Conservation (phyloP, 2,888 invertebrate genomes). For the Mycalesis mineus region DNA sequence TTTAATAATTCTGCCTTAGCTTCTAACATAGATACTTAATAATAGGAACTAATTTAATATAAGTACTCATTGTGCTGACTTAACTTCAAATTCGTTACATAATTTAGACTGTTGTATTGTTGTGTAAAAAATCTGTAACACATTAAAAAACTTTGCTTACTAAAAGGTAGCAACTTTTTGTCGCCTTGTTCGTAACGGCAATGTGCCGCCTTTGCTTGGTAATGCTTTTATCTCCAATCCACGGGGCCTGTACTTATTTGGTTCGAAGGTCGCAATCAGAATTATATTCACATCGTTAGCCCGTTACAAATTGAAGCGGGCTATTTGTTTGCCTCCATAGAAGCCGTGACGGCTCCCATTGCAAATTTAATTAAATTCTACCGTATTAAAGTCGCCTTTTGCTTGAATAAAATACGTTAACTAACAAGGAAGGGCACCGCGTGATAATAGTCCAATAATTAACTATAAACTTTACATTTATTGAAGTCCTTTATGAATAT, state of each 20-base stretch:
- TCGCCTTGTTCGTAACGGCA: no score
- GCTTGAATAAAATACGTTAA: constrained; percentile 34
- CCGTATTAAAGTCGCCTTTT: constrained; percentile 65
- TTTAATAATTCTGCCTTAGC: no score
- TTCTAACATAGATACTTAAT: no score
- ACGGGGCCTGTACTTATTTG: constrained; percentile 1
- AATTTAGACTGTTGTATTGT: no score
- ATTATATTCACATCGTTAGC: constrained; percentile 16
- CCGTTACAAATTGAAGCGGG: constrained; percentile 40
- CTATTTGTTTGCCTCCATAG: constrained; percentile 71
- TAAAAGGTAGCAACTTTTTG: no score
- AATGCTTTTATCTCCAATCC: not conserved
- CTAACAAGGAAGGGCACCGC: not conserved
- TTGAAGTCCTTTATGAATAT: no score
- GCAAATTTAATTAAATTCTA: constrained; percentile 71
- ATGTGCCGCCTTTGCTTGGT: no score
- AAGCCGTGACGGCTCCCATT: constrained; percentile 60
- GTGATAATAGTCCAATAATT: not conserved
- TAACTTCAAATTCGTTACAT: no score
- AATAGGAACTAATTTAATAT: no score
- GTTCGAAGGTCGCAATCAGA: constrained; percentile 14
- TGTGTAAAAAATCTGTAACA: no score
- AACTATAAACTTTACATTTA: not conserved
- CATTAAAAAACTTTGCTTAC: no score
- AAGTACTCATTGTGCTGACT: no score